A percentile compares a stretch with the other conserved stretches of the same genome.
Evolutionary conservation across 1,140 invertebrate genomes (phyloP).

Genomic region (Trichonephila clavipes): DNA sequence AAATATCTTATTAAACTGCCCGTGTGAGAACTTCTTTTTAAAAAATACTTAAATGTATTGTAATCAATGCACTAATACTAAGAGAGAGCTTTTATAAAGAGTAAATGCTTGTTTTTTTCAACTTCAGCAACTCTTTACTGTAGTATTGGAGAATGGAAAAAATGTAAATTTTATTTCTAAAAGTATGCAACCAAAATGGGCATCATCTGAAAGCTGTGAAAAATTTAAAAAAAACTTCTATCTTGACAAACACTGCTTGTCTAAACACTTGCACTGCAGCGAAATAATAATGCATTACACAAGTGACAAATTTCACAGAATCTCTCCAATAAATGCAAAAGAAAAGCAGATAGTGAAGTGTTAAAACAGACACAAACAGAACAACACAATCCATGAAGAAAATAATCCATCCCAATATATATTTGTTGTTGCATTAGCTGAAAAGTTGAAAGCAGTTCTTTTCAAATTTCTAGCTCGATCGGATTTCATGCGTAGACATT

Average conservation of each 20-base stretch:
- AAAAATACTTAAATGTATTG: no score
- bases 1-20: no score
- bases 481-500: constrained; percentile 36
- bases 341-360: neutral
- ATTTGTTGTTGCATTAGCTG: constrained; percentile 59
- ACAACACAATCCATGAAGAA: neutral
- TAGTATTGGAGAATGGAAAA: no score
- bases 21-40: no score
- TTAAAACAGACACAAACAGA: neutral
- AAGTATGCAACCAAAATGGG: no score
- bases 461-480: constrained; percentile 46
- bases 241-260: neutral
- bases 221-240: no score
- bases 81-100: no score
- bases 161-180: no score
- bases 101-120: no score
- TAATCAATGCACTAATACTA: no score
- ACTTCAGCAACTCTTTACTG: no score
- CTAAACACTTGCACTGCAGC: neutral
- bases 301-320: constrained; percentile 44
- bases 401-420: constrained; percentile 46
- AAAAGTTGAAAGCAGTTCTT: constrained; percentile 46
- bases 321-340: neutral
- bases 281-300: neutral
- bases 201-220: no score